These are phyloP conservation scores for Oriolus oriolus DNA, from an alignment of 2,113 vertebrate species.

Conservation along the genomic window DNA sequence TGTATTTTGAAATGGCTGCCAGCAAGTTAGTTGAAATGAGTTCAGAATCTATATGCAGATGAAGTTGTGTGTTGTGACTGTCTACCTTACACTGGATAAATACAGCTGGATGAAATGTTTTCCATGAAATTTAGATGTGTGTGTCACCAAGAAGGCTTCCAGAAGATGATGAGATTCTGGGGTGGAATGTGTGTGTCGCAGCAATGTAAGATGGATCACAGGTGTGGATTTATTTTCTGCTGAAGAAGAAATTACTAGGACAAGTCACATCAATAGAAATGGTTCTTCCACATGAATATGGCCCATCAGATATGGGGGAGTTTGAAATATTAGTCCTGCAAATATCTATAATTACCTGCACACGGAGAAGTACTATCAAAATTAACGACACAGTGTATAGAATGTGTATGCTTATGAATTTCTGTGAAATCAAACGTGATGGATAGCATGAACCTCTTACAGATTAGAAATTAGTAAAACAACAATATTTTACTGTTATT, in stretches of 20 bases:
- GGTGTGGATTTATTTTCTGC: background rate
- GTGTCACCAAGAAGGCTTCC: background rate
- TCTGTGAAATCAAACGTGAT: background rate
- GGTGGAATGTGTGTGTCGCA: background rate
- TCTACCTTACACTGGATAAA: background rate
- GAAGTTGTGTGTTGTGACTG: background rate
- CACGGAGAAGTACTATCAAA: background rate
- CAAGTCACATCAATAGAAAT: background rate
- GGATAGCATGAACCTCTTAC: background rate
- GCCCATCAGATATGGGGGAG: background rate
- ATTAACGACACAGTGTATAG: background rate
- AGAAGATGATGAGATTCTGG: background rate
- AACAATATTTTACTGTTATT: background rate
- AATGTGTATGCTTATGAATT: background rate
- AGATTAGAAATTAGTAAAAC: background rate
- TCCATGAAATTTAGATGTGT: background rate
- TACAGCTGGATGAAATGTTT: background rate
- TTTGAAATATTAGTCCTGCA: background rate
- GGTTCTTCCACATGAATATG: background rate
- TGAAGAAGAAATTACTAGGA: background rate
- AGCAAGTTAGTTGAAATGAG: background rate
- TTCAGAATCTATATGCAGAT: background rate
- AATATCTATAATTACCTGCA: background rate
- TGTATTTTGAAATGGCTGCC: background rate
- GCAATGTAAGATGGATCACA: background rate